Evolutionary conservation across 2,797 vertebrate genomes (phyloP).

Genomic region (Brachyalestes nurse): DNA sequence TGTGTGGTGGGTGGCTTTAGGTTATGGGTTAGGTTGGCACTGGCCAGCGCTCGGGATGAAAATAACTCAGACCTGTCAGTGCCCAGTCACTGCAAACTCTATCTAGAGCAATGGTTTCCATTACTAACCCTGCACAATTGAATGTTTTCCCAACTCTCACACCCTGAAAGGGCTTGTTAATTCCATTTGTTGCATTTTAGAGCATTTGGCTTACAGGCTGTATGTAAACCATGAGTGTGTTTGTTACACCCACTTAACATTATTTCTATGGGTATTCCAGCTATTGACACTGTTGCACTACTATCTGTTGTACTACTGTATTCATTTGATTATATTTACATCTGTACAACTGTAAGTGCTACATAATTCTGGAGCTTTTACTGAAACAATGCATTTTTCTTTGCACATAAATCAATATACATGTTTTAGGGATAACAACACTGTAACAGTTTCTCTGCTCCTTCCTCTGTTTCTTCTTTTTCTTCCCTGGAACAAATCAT

Average conservation of each 20-base stretch:
- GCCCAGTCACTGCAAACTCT: constrained; percentile 38
- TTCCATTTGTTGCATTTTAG: neutral
- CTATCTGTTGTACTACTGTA: neutral
- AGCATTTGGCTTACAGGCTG: neutral
- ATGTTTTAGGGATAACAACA: no score
- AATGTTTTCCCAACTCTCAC: neutral
- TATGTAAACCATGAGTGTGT: no score
- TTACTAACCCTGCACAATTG: neutral
- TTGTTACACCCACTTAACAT: no score
- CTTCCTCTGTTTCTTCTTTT: no score
- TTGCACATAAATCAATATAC: no score
- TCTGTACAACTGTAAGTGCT: no score
- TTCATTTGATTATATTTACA: neutral
- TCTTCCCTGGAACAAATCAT: no score
- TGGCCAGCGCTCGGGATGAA: constrained; percentile 30
- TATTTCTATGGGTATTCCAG: no score
- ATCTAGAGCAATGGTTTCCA: constrained; percentile 4
- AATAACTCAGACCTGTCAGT: constrained; percentile 52
- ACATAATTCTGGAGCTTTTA: no score
- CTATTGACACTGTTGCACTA: neutral
- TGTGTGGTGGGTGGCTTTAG: constrained; percentile 14
- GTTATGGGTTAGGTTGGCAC: constrained; percentile 33
- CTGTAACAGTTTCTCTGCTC: no score
- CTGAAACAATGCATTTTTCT: no score
- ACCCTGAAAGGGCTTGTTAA: neutral